These are phyloP conservation scores for Mallateleia sp. DNA, from an alignment of 2,888 invertebrate genomes.

Conservation along the genomic window DNA sequence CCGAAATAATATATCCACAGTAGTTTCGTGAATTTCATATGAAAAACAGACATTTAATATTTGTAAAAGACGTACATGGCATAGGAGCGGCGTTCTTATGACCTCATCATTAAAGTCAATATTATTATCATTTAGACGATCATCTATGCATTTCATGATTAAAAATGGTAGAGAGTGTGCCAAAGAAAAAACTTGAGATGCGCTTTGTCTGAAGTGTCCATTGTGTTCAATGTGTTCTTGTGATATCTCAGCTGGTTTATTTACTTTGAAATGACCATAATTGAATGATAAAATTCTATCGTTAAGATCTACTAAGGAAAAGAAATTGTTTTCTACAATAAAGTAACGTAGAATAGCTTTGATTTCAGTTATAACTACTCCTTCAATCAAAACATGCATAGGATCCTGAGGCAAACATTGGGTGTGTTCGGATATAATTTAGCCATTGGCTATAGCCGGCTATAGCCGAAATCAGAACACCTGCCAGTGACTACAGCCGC, in stretches of 20 bases:
- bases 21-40: conserved; percentile 41
- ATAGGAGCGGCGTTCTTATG: not conserved
- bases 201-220: conserved; percentile 63
- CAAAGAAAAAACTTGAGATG: conserved; percentile 26
- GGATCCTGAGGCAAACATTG: conserved; percentile 68
- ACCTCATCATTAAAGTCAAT: not conserved
- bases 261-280: conserved; percentile 54
- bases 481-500: no score
- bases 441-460: no score
- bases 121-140: no score
- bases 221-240: conserved; percentile 22
- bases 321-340: conserved; percentile 44
- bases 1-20: conserved; percentile 7
- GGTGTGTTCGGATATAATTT: no score
- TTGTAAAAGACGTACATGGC: conserved; percentile 28
- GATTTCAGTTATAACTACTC: conserved; percentile 15
- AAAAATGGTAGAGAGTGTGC: conserved; percentile 37
- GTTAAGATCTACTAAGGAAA: conserved; percentile 60
- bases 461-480: no score
- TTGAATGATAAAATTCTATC: conserved; percentile 51
- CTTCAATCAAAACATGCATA: conserved; percentile 70
- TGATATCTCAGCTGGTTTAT: conserved; percentile 66
- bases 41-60: conserved; percentile 32
- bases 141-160: not conserved
- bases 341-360: conserved; percentile 40